Percentiles rank a stretch among this genome's conserved stretches.
phyloP scores from a whole-genome alignment of 2,797 vertebrate genomes.

The Lindbergichthys nudifrons region DNA sequence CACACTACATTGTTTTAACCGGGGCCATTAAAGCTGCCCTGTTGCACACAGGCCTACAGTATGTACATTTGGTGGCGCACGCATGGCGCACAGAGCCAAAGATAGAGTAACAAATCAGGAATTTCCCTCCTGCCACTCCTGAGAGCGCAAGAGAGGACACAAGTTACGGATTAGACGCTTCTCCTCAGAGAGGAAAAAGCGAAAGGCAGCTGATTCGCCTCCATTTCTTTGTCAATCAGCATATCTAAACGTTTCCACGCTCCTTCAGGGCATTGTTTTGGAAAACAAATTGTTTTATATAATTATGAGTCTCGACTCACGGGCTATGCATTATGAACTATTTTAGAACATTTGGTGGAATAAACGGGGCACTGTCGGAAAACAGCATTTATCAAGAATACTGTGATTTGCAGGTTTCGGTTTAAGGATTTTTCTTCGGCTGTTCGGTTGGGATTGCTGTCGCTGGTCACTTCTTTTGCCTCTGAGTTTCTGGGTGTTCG shows the following conservation, averaged over 20 bases:
- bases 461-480: slow-evolving; percentile 49
- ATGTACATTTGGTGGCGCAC: slow-evolving; percentile 77
- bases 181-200: slow-evolving; percentile 45
- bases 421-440: slow-evolving; percentile 61
- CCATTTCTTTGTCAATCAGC: neutral
- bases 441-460: slow-evolving; percentile 59
- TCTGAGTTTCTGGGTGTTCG: slow-evolving; percentile 58
- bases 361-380: slow-evolving; percentile 32
- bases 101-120: slow-evolving; percentile 89
- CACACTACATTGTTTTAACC: neutral
- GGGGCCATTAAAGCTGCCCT: slow-evolving; percentile 25
- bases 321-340: slow-evolving; percentile 28
- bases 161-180: slow-evolving; percentile 61
- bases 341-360: slow-evolving; percentile 44
- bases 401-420: slow-evolving; percentile 45
- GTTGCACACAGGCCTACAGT: slow-evolving; percentile 66
- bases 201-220: slow-evolving; percentile 16
- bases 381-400: slow-evolving; percentile 10
- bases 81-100: slow-evolving; percentile 79
- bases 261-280: slow-evolving; percentile 10
- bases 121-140: slow-evolving; percentile 88
- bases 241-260: slow-evolving; percentile 11
- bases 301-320: slow-evolving; percentile 37
- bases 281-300: slow-evolving; percentile 7
- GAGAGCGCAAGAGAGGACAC: slow-evolving; percentile 77